phyloP scores from a whole-genome alignment of 2,888 invertebrate genomes.

The Thymelicus acteon region DNA sequence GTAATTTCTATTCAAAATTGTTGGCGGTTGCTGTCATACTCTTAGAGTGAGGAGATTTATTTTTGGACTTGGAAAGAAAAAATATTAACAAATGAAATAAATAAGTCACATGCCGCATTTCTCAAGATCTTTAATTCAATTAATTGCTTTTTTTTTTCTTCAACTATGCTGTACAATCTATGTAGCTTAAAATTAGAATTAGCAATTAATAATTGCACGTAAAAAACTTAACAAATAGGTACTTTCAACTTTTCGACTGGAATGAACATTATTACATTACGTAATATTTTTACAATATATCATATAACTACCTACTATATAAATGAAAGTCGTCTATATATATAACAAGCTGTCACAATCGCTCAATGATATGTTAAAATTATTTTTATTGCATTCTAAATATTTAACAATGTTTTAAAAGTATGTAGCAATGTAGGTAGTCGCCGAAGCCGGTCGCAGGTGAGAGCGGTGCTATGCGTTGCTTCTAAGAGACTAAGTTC shows the following conservation, averaged over 20 bases:
- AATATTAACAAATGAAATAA: constrained; percentile 44
- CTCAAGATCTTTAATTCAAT: constrained; percentile 83
- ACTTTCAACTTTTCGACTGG: constrained; percentile 83
- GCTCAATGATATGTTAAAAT: constrained; percentile 85
- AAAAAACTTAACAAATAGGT: constrained; percentile 85
- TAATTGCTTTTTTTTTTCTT: constrained; percentile 82
- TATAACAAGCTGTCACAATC: constrained; percentile 85
- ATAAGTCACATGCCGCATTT: constrained; percentile 61
- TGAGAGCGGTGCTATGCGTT: constrained; percentile 38
- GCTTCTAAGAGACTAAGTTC: constrained; percentile 69
- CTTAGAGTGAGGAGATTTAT: no score
- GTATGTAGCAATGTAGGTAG: constrained; percentile 37
- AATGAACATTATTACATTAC: constrained; percentile 83
- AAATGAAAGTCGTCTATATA: constrained; percentile 79
- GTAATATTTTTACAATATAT: constrained; percentile 80
- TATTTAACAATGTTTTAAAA: constrained; percentile 51
- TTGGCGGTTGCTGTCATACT: no score
- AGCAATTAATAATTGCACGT: constrained; percentile 86
- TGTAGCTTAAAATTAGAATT: constrained; percentile 83
- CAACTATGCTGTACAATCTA: constrained; percentile 85
- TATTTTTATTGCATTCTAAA: constrained; percentile 80
- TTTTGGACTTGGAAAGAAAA: no score
- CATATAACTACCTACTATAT: constrained; percentile 57
- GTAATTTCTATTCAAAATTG: no score
- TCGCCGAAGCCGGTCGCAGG: constrained; percentile 38